Base-by-base conservation (phyloP, 2,113 vertebrate genomes). In the Ictidomys tridecemlineatus region DNA sequence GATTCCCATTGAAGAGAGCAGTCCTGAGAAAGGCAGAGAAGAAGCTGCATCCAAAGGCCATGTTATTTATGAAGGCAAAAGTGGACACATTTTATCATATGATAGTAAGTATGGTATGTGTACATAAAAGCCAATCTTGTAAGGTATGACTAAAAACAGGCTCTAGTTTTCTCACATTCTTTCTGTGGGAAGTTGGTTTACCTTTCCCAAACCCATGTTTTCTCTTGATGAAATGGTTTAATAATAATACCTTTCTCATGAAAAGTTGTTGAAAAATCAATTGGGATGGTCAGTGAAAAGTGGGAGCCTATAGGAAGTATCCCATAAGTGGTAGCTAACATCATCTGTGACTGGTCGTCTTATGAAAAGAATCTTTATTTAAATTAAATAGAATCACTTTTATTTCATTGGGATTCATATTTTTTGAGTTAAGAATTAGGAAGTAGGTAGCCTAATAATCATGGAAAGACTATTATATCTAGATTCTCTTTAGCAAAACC, bases 41-140 rank as follows among this genome's bases (percentile, higher is more conserved):
- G 99, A 99, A 94, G 98, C 99, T 65, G 89, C 99, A 78, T 98
- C 99, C 97, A 99, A 99, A 98, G 99, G 99, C 97, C 99, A 99
- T 26, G 99, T 99, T 94, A 99, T 99, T 97, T 99, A 99, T 84
- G 99, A 99, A 98, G 99, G 99, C 97, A 99, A 99, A 98, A 99
- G 99, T 93, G 99, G 99, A 73, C 99, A 99, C 96, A 99, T 99
- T 94, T 98, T 99, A 20, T 99, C 99, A 18, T 99, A 99, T 22
- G 99, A 99, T 53, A 98, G 99, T 99, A 98, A 99, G 99, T 98
- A 13, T 63, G 13, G 0, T 3, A 2, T 42, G 7, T 67, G 3
- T 32, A 12, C 12, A 18, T 1, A 3, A 12, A 82, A 72, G 42
- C 51, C 34, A 67, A 0, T 67, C 34, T 70, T 76, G n/a, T 17